phyloP scores from a whole-genome alignment of 2,113 vertebrate genomes.

The Tychaedon coryphoeus region DNA sequence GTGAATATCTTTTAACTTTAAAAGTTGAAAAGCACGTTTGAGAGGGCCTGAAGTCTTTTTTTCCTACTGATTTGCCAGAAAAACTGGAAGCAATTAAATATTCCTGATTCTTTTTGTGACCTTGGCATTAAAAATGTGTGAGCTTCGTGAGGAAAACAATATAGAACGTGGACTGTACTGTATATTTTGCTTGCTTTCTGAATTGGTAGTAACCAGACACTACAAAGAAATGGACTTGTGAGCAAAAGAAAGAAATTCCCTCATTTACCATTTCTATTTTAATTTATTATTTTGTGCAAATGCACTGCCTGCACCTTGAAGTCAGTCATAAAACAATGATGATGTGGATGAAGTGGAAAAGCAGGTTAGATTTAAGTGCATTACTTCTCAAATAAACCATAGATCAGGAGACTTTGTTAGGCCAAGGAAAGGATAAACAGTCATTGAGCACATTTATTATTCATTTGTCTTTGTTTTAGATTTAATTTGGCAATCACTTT shows the following conservation, averaged over 20 bases:
- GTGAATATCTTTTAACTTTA: background rate
- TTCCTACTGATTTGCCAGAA: background rate
- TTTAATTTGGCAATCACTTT: background rate
- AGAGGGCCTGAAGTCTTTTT: background rate
- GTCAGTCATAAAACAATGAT: background rate
- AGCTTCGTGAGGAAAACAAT: background rate
- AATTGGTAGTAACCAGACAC: background rate
- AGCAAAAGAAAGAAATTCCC: background rate
- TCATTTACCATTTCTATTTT: background rate
- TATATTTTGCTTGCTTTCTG: background rate
- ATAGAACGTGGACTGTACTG: background rate
- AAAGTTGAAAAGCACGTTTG: background rate
- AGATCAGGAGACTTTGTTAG: background rate
- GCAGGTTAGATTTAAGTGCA: background rate
- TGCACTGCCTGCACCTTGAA: background rate
- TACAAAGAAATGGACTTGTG: background rate
- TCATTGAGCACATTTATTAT: background rate
- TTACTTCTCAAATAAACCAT: background rate
- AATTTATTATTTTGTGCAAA: conserved; percentile 25
- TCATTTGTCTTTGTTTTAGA: conserved; percentile 14
- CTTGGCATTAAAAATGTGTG: background rate
- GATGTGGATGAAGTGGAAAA: conserved; percentile 11
- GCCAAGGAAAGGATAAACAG: background rate
- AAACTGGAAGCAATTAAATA: conserved; percentile 16
- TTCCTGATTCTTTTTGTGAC: background rate